Conservation (phyloP, 2,888 invertebrate genomes). For the Auanema sp. region DNA sequence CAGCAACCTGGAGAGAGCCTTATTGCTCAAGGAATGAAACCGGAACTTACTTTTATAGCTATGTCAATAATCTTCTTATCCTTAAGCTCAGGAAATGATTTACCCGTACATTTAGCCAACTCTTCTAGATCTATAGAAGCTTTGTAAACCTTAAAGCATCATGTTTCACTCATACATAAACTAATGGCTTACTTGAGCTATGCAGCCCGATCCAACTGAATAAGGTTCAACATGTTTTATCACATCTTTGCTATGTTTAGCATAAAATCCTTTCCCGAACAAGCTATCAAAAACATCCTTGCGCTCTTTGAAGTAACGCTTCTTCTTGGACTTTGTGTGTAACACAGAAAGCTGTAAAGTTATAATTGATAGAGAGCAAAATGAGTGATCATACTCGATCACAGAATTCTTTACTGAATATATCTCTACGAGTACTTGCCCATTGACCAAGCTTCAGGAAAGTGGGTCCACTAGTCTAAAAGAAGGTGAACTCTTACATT, state of each 20-base stretch:
- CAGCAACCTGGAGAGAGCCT: conserved; percentile 62
- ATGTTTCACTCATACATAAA: neutral
- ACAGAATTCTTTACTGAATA: conserved; percentile 68
- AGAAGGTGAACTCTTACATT: neutral
- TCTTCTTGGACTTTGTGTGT: conserved; percentile 49
- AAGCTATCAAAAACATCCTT: conserved; percentile 33
- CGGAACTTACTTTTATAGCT: conserved; percentile 42
- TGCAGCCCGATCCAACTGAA: conserved; percentile 70
- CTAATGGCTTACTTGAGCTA: conserved; percentile 67
- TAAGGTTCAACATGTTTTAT: conserved; percentile 65
- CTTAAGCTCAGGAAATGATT: conserved; percentile 26
- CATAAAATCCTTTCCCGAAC: conserved; percentile 60
- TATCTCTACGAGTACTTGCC: conserved; percentile 68
- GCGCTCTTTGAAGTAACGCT: conserved; percentile 42
- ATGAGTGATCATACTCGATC: conserved; percentile 37
- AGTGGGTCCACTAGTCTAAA: conserved; percentile 67
- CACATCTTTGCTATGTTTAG: conserved; percentile 40
- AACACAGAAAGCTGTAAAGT: conserved; percentile 42
- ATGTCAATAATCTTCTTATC: conserved; percentile 34
- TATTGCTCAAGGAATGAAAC: neutral
- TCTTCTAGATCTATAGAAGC: conserved; percentile 46
- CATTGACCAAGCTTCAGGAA: conserved; percentile 70
- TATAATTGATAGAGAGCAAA: neutral
- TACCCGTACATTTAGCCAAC: conserved; percentile 37
- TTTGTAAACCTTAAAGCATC: conserved; percentile 58